Base-by-base conservation (phyloP, 37 sponge, comb jelly and placozoan species). In the Aplysina aerophoba region DNA sequence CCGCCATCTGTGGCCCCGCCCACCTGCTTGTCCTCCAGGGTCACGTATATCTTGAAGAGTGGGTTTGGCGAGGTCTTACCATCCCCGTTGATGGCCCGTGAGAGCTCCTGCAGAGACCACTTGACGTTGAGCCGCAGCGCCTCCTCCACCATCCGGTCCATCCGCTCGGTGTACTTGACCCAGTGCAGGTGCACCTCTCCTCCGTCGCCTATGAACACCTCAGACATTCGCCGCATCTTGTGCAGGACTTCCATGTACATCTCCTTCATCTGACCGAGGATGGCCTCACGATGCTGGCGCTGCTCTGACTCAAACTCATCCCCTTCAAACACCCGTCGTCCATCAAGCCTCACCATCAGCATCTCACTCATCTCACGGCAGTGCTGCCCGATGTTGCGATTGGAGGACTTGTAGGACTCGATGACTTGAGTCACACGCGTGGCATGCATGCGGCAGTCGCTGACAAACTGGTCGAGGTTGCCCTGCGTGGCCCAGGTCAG, bases 81-180 rank as follows among this genome's bases (percentile, higher is more conserved):
- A 81, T 99, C 99, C 21, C 99, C 97, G 56, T 93, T 90, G 31
- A 99, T 91, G 74, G 94, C 95, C 14, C 87, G 68, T 37, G 92
- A 86, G 40, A 99, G 85, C 79, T 95, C 97, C 79, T 96, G 97
- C 15, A 99, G 91, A 0, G 99, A 99, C 92, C 95, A 90, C 88
- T 96, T 99, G 75, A 99, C 92, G 77, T 99, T 99, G 74, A 99
- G 90, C 34, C 97, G 63, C 62, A 94, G 84, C 15, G 97, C 97
- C 89, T 99, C 99, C 83, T 99, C 97, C 55, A 96, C 94, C 95
- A 99, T 91, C 60, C 72, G 83, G 80, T 99, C 99, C 87, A 96
- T 96, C 53, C 72, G 69, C 79, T 90, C 95, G 22, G 95, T 95
- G 89, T 99, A 99, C 38, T 84, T 55, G 36, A 86, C n/a, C 96